A percentile compares a stretch with the other conserved stretches of the same genome.
phyloP scores from a whole-genome alignment of 2,888 invertebrate genomes.

The Strigamia crassipes region DNA sequence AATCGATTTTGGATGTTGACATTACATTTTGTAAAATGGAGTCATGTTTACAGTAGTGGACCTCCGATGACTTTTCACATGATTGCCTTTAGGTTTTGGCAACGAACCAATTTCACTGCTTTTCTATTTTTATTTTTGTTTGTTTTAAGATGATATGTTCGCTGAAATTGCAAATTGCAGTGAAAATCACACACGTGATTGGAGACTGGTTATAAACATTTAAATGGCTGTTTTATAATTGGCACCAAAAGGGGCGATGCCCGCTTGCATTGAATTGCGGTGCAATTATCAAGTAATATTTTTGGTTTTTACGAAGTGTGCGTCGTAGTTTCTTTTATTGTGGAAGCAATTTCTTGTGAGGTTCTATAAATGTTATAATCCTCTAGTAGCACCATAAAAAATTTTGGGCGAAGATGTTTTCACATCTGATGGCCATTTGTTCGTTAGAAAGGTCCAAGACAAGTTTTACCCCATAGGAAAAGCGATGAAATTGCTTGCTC shows the following conservation, averaged over 20 bases:
- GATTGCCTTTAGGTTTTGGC: slow-evolving; percentile 22
- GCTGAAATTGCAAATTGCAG: not conserved
- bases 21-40: slow-evolving; percentile 17
- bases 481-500: slow-evolving; percentile 14
- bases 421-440: slow-evolving; percentile 18
- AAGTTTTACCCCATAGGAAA: slow-evolving; percentile 21
- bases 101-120: not conserved
- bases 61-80: slow-evolving; percentile 1
- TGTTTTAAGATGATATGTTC: slow-evolving; percentile 13
- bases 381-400: slow-evolving; percentile 5
- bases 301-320: slow-evolving; percentile 18
- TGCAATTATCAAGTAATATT: slow-evolving; percentile 32
- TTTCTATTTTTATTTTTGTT: slow-evolving; percentile 12
- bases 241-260: slow-evolving; percentile 12
- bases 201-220: slow-evolving; percentile 20
- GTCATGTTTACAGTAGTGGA: slow-evolving; percentile 37
- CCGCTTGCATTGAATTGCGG: not conserved
- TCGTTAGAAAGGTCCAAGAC: slow-evolving; percentile 5
- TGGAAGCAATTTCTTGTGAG: slow-evolving; percentile 23
- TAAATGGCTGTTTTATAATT: slow-evolving; percentile 26
- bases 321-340: slow-evolving; percentile 14
- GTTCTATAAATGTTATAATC: slow-evolving; percentile 23
- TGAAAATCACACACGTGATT: slow-evolving; percentile 7
- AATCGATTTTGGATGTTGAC: slow-evolving; percentile 28
- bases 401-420: not conserved